Evolutionary conservation across 2,888 invertebrate species (phyloP).

Genomic region (Leucoptera coffeella): DNA sequence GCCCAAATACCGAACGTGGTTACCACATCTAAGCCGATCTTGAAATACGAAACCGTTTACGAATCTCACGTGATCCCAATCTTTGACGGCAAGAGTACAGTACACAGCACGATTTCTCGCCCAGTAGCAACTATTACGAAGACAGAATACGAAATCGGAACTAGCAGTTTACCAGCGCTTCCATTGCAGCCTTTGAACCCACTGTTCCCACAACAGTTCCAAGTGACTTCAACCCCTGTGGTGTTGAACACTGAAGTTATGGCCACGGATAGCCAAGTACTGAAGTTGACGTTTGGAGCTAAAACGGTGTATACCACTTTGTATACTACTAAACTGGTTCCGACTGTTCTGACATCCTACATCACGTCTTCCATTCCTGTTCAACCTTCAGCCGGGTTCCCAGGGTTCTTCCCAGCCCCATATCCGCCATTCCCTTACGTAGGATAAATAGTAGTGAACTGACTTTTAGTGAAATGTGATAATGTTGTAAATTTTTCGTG

Average conservation of each 20-base stretch:
- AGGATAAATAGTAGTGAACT: constrained; percentile 57
- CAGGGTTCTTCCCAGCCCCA: constrained; percentile 72
- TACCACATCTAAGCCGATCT: constrained; percentile 71
- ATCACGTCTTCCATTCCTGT: constrained; percentile 74
- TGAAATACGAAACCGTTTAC: constrained; percentile 71
- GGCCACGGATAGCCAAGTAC: constrained; percentile 71
- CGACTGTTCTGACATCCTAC: constrained; percentile 77
- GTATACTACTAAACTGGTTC: constrained; percentile 75
- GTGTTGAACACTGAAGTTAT: constrained; percentile 73
- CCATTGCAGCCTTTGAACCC: constrained; percentile 54
- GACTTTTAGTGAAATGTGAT: too few relatives aligned
- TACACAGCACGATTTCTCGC: constrained; percentile 72
- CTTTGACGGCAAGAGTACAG: constrained; percentile 67
- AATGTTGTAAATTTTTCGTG: too few relatives aligned
- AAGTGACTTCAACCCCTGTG: constrained; percentile 74
- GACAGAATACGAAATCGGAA: constrained; percentile 72
- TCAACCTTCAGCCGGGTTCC: constrained; percentile 63
- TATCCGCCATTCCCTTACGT: constrained; percentile 72
- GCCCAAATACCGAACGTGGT: constrained; percentile 64
- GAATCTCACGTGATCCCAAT: constrained; percentile 79
- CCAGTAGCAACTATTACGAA: constrained; percentile 72
- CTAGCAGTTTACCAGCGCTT: constrained; percentile 60
- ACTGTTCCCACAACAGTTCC: constrained; percentile 68
- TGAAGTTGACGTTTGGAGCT: constrained; percentile 86
- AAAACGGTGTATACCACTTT: constrained; percentile 84